A percentile compares a stretch with the other conserved stretches of the same genome.
These are phyloP conservation scores for Temnothorax nylanderi DNA, from an alignment of 1,140 invertebrate genomes.

Conservation along the genomic window DNA sequence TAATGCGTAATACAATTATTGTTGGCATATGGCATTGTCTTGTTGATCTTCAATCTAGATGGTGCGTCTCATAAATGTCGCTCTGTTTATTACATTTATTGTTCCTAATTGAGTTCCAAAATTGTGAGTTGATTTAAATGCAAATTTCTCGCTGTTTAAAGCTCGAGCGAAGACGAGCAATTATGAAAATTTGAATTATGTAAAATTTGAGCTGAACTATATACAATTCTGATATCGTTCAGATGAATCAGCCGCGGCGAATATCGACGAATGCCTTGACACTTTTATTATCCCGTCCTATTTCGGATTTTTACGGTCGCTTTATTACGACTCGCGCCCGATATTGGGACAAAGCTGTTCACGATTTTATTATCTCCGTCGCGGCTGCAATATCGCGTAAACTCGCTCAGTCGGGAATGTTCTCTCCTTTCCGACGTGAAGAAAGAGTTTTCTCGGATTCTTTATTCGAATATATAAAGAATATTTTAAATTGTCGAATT, in stretches of 20 bases:
- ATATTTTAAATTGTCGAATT: not conserved
- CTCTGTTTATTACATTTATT: not conserved
- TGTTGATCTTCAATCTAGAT: not conserved
- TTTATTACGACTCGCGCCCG: slow-evolving; percentile 36
- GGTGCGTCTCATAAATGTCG: not conserved
- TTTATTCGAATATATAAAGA: not conserved
- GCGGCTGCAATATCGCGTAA: not conserved
- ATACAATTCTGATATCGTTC: not conserved
- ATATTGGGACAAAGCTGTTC: slow-evolving; percentile 29
- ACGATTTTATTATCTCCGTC: not conserved
- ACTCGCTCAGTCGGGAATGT: not conserved
- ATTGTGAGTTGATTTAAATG: not conserved
- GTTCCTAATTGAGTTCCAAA: not conserved
- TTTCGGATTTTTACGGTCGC: slow-evolving; percentile 60
- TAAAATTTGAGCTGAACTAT: not conserved
- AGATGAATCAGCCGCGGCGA: not conserved
- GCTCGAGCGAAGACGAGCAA: not conserved
- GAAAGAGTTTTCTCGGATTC: not conserved
- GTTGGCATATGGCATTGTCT: not conserved
- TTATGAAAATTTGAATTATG: not conserved
- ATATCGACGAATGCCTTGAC: slow-evolving; percentile 29
- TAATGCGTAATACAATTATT: slow-evolving; percentile 22
- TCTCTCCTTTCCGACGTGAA: not conserved
- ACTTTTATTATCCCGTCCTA: slow-evolving; percentile 50
- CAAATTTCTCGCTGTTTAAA: not conserved